Evolutionary conservation across 2,888 invertebrate species (phyloP).

Genomic region (Rhamnusium bicolor): DNA sequence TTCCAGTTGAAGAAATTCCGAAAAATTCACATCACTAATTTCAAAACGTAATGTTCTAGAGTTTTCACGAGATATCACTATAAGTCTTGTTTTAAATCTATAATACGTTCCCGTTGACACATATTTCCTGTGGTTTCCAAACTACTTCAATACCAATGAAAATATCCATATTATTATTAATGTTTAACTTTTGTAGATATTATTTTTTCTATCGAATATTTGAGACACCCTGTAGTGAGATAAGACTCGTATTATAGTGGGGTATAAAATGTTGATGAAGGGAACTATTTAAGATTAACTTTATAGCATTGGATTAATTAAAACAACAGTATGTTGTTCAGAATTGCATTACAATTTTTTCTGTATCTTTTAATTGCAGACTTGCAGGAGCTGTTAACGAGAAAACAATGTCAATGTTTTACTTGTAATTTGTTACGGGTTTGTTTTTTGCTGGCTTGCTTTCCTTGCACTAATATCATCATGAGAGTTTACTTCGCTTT

Average conservation of each 20-base stretch:
- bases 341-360: background rate
- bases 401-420: background rate
- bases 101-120: no score
- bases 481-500: background rate
- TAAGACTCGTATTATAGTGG: background rate
- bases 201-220: background rate
- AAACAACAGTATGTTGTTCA: background rate
- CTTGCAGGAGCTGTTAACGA: background rate
- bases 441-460: background rate
- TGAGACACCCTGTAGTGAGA: background rate
- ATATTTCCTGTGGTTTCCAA: no score
- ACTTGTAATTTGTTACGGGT: background rate
- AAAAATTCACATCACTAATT: no score
- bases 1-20: no score
- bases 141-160: no score
- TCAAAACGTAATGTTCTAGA: no score
- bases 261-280: background rate
- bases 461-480: no score
- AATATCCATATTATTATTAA: no score
- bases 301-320: slow-evolving; percentile 2
- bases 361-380: background rate
- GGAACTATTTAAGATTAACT: background rate
- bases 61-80: no score
- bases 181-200: no score
- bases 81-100: no score